Conservation (phyloP, 2,797 vertebrate species). For the Neoniphon sammara region DNA sequence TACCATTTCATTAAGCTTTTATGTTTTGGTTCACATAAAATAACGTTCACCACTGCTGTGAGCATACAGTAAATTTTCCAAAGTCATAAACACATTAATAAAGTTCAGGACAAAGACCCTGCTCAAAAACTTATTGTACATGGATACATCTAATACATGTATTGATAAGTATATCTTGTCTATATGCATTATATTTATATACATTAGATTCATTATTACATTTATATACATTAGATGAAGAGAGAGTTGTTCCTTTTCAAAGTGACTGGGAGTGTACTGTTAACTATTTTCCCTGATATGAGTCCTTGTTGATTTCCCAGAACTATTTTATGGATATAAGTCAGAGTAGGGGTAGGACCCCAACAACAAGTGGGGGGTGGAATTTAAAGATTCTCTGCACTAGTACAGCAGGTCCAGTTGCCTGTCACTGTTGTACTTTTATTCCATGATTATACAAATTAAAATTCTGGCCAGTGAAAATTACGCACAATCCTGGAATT, state of each 20-base stretch:
- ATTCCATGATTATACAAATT: background rate
- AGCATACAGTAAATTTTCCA: background rate
- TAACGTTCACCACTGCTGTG: slow-evolving; percentile 15
- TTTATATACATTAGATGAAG: background rate
- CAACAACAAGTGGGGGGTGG: background rate
- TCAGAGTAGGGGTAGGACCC: background rate
- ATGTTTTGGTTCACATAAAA: slow-evolving; percentile 14
- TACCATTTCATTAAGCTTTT: background rate
- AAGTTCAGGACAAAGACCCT: background rate
- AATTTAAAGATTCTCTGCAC: background rate
- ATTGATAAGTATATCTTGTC: background rate
- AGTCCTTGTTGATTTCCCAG: no score
- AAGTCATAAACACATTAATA: slow-evolving; percentile 9
- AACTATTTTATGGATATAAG: background rate
- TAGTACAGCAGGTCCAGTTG: background rate
- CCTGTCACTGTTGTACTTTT: background rate
- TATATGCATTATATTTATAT: slow-evolving; percentile 10
- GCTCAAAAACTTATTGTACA: background rate
- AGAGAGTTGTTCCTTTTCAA: background rate
- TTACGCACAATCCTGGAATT: background rate
- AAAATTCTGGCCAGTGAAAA: slow-evolving; percentile 2
- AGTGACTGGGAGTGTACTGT: no score
- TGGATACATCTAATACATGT: no score
- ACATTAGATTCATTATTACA: no score
- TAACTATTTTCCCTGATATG: no score